phyloP scores from a whole-genome alignment of 2,797 vertebrate genomes.

The Falco peregrinus region DNA sequence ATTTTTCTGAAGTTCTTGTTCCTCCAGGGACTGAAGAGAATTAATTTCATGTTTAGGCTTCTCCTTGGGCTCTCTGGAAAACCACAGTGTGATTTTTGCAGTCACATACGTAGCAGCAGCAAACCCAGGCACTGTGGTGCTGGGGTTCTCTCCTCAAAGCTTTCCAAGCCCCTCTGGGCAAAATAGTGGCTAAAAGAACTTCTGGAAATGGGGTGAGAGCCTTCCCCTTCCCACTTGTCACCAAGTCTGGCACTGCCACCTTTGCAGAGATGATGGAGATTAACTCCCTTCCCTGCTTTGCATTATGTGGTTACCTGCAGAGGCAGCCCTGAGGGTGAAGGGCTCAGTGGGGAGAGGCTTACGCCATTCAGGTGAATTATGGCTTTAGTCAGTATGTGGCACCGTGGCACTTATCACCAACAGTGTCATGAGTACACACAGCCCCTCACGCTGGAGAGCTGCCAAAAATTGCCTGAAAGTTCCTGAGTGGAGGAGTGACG shows the following conservation, averaged over 20 bases:
- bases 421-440: rapidly evolving
- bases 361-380: not conserved
- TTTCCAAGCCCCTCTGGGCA: not conserved
- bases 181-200: not conserved
- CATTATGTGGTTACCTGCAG: not conserved
- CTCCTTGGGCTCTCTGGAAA: not conserved
- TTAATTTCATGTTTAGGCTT: rapidly evolving
- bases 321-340: not conserved
- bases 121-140: too few relatives aligned
- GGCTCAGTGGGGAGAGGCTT: not conserved
- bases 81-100: not conserved
- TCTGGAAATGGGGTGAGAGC: not conserved
- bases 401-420: not conserved
- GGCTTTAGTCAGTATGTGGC: not conserved
- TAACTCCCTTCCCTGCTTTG: rapidly evolving
- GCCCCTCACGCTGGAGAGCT: not conserved
- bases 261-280: rapidly evolving
- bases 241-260: not conserved
- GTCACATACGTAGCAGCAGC: rapidly evolving
- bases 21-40: not conserved
- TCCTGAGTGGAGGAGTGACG: not conserved
- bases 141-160: not conserved
- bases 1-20: not conserved
- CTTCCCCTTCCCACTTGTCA: not conserved
- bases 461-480: not conserved